Evolutionary conservation across 1,140 invertebrate species (phyloP).

Genomic region (Sitophilus oryzae): DNA sequence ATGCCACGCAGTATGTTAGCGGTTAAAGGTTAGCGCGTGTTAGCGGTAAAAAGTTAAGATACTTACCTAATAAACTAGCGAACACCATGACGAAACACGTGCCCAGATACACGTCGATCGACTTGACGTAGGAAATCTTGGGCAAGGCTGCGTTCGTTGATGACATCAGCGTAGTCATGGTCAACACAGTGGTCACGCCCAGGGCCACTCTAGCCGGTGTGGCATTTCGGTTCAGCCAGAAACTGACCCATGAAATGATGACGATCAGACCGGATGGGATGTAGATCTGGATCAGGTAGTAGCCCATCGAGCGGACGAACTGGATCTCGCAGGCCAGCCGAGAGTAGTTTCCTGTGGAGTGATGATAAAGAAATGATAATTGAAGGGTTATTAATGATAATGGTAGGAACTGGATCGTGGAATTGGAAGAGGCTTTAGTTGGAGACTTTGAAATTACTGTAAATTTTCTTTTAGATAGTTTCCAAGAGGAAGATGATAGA

Average conservation of each 20-base stretch:
- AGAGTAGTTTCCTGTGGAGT: conserved; percentile 88
- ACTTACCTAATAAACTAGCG: conserved; percentile 86
- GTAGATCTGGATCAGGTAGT: conserved; percentile 99
- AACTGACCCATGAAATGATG: conserved; percentile 96
- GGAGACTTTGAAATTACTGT: too few relatives aligned
- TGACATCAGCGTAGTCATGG: conserved; percentile 98
- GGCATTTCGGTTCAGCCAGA: conserved; percentile 83
- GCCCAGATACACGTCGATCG: conserved; percentile 96
- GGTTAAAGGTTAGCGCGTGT: too few relatives aligned
- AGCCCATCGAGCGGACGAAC: conserved; percentile 96
- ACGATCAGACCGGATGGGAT: conserved; percentile 98
- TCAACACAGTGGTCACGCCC: conserved; percentile 95
- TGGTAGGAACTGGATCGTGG: too few relatives aligned
- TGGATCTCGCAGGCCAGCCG: conserved; percentile 95
- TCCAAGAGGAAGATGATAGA: too few relatives aligned
- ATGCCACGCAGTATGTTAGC: too few relatives aligned
- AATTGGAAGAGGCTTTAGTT: too few relatives aligned
- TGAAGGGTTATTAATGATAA: too few relatives aligned
- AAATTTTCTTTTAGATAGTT: too few relatives aligned
- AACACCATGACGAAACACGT: conserved; percentile 98
- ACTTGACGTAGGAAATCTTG: conserved; percentile 98
- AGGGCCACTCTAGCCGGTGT: conserved; percentile 94
- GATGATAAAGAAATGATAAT: too few relatives aligned
- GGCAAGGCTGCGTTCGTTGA: conserved; percentile 96
- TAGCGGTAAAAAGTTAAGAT: too few relatives aligned